Percentiles rank a stretch among this genome's conserved stretches.
Evolutionary conservation across 2,113 vertebrate genomes (phyloP).

Genomic region (Caranx ignobilis): DNA sequence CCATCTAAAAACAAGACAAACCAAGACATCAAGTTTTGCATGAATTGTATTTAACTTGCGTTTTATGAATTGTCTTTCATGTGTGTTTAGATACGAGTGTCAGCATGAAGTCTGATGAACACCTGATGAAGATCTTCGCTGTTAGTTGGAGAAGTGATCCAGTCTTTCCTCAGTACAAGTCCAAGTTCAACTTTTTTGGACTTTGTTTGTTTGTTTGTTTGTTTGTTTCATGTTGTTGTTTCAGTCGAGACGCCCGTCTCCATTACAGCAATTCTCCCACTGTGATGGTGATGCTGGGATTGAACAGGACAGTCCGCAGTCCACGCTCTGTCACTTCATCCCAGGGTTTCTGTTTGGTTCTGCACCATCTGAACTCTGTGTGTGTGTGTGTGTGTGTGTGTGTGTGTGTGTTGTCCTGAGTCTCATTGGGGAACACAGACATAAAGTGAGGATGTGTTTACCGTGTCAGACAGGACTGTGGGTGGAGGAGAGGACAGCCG

Average conservation of each 20-base stretch:
- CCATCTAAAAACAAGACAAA: too few relatives aligned
- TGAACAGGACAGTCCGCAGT: constrained; percentile 28
- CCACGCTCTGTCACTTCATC: constrained; percentile 42
- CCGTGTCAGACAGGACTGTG: constrained; percentile 57
- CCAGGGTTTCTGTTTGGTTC: constrained; percentile 24
- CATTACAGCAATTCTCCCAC: constrained; percentile 40
- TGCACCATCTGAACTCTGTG: constrained; percentile 20
- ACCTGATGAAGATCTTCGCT: not conserved
- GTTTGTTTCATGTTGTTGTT: not conserved
- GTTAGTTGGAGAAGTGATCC: not conserved
- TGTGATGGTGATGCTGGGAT: constrained; percentile 35
- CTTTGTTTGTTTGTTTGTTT: not conserved
- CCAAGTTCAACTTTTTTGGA: not conserved
- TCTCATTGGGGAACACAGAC: constrained; percentile 39
- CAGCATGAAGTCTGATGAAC: too few relatives aligned
- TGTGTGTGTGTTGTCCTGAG: constrained; percentile 14
- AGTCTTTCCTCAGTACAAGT: not conserved
- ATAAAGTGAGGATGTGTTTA: constrained; percentile 44
- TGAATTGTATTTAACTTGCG: too few relatives aligned
- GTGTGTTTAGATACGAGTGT: too few relatives aligned
- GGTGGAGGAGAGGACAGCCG: constrained; percentile 56
- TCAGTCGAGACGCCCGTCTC: constrained; percentile 8
- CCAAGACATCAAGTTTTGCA: too few relatives aligned
- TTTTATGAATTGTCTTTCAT: too few relatives aligned
- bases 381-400: constrained; percentile 34